These are phyloP conservation scores for Catostomus latipinnis DNA, from an alignment of 2,797 vertebrate genomes.

Conservation along the genomic window DNA sequence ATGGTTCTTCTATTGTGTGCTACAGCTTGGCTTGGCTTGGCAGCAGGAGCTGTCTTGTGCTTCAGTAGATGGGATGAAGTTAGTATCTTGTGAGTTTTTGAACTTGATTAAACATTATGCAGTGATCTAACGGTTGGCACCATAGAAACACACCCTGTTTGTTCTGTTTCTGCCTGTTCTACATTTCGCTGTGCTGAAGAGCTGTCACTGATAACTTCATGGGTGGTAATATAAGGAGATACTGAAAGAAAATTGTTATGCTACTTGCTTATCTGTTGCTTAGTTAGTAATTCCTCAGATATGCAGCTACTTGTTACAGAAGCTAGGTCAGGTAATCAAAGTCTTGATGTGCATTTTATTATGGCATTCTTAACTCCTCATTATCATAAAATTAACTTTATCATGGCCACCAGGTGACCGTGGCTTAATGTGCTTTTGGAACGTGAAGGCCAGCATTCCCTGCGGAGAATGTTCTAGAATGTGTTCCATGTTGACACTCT, in stretches of 20 bases:
- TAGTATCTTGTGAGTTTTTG: conserved; percentile 18
- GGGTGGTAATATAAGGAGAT: conserved; percentile 14
- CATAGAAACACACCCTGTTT: conserved; percentile 13
- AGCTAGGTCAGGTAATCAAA: background rate
- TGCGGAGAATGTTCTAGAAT: conserved; percentile 59
- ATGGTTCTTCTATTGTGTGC: conserved; percentile 4
- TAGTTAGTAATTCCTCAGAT: background rate
- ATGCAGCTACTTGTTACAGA: conserved; percentile 1
- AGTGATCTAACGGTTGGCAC: conserved; percentile 34
- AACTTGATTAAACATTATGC: background rate
- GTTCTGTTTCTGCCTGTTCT: conserved; percentile 27
- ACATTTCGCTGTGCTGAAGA: conserved; percentile 13
- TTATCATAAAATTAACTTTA: conserved; percentile 20
- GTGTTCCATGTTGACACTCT: conserved; percentile 65
- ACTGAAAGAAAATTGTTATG: background rate
- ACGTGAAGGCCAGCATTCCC: conserved; percentile 48
- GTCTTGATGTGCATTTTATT: background rate
- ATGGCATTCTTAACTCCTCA: conserved; percentile 2
- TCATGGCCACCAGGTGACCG: conserved; percentile 13
- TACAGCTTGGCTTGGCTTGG: background rate
- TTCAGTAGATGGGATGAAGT: background rate
- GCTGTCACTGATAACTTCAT: conserved; percentile 1
- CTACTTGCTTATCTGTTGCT: background rate
- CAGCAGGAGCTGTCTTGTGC: conserved; percentile 35
- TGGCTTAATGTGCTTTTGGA: conserved; percentile 21